Conservation (phyloP, 2,797 vertebrate genomes). For the Zalophus californianus region DNA sequence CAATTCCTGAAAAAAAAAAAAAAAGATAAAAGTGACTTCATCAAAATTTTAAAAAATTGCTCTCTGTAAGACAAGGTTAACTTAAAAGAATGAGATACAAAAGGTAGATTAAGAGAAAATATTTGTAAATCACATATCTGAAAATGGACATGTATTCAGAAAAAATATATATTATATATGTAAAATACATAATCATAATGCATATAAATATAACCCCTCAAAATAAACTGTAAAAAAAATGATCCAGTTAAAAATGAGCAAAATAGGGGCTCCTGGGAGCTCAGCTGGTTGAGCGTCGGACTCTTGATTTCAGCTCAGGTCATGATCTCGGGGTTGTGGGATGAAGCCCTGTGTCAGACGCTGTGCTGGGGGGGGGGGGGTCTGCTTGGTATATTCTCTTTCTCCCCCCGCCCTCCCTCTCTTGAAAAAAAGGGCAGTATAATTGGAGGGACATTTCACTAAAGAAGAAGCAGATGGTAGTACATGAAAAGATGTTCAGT, state of each 20-base stretch:
- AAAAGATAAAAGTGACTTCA: background rate
- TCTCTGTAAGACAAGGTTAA: no score
- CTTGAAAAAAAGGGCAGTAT: background rate
- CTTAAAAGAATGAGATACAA: background rate
- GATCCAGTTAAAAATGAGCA: background rate
- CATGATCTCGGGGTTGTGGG: background rate
- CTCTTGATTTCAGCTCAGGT: background rate
- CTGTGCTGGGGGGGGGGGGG: accelerated
- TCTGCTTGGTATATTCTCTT: background rate
- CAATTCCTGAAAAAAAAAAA: background rate
- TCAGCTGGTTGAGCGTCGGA: background rate
- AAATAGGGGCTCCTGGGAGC: background rate
- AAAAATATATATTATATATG: background rate
- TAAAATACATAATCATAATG: background rate
- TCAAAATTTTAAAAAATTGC: background rate
- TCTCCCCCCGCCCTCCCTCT: background rate
- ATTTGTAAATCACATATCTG: background rate
- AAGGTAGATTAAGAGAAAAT: background rate
- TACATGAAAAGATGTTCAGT: background rate
- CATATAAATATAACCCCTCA: background rate
- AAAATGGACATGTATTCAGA: background rate
- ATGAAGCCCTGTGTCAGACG: background rate
- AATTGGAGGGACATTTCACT: background rate
- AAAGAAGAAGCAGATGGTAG: background rate
- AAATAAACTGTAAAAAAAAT: background rate